Evolutionary conservation across 2,113 vertebrate genomes (phyloP), one percentile per base, ranked within the genome.

Genomic region (Upupa epops): DNA sequence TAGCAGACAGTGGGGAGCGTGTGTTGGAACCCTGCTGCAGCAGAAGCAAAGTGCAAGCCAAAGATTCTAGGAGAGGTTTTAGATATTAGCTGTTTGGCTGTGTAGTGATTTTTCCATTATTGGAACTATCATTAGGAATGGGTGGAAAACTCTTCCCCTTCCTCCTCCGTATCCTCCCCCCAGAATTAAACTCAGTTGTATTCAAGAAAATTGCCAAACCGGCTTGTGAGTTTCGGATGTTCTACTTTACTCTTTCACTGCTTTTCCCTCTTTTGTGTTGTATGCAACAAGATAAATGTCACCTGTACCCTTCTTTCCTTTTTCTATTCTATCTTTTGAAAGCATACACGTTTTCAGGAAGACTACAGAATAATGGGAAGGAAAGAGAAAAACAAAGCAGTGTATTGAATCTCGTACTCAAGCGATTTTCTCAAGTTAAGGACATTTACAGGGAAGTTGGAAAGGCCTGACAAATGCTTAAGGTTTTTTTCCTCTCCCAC

Each of bases 401-500:
- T 45, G 13, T 76, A 79, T 85, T 87, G 72, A 85, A 70, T 83
- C 71, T 83, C 5, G 4, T 49, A 75, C 61, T 94, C 64, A 46
- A 86, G 28, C 2, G 19, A 60, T 95, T 94, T 93, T 77, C 37
- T 91, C 4, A 91, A 93, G 88, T 91, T 91, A 85, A 91, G 78
- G 84, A 76, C 21, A 29, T 84, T 86, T 89, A 46, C 66, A 48
- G 60, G 32, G 56, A 92, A 91, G 85, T 90, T 95, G 90, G 90
- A 91, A 71, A 92, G 93, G 73, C 83, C 63, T 92, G 72, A 58
- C 2, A 34, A 70, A 51, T 69, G 34, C 49, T 89, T 92, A 8
- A 4, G 26, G 13, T 25, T 59, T 59, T 73, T 86, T 77, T 46
- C 25, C 22, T 90, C 52, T 89, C 68, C 64, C 0, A 1, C 69